These are phyloP conservation scores for Bicyclus anynana DNA, from an alignment of 1,140 invertebrate genomes.

Conservation along the genomic window DNA sequence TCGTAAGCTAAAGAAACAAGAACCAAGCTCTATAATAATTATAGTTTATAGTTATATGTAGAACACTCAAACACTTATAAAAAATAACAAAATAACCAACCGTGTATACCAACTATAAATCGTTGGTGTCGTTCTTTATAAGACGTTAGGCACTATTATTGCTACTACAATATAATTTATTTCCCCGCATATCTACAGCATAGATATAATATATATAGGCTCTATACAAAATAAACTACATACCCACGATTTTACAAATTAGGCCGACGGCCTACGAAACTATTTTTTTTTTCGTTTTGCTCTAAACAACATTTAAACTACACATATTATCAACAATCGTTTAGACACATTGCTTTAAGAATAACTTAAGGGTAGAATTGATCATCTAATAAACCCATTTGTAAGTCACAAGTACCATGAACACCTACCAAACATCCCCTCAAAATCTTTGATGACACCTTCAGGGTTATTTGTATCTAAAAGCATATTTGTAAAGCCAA, in stretches of 20 bases:
- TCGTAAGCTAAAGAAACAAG: constrained; percentile 42
- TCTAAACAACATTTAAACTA: constrained; percentile 68
- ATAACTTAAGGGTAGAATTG: too few species aligned
- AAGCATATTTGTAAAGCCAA: too few species aligned
- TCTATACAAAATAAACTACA: constrained; percentile 72
- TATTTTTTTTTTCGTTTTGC: constrained; percentile 37
- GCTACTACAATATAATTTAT: constrained; percentile 75
- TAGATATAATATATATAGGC: constrained; percentile 33
- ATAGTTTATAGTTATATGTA: constrained; percentile 38
- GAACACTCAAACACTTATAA: constrained; percentile 69
- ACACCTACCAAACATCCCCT: too few species aligned
- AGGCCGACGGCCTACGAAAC: constrained; percentile 54
- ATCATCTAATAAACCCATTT: too few species aligned
- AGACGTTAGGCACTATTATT: constrained; percentile 75
- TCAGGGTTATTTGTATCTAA: too few species aligned
- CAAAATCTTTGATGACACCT: too few species aligned
- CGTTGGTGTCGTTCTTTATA: constrained; percentile 63
- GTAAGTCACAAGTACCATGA: too few species aligned
- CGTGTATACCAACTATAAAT: constrained; percentile 36
- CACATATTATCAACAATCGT: constrained; percentile 29
- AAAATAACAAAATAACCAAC: constrained; percentile 69
- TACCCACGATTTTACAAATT: constrained; percentile 62
- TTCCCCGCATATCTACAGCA: constrained; percentile 68
- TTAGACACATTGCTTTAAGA: background rate
- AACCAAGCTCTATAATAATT: constrained; percentile 39